Base-by-base conservation (phyloP, 2,797 vertebrate genomes). In the Dicrostonyx torquatus region DNA sequence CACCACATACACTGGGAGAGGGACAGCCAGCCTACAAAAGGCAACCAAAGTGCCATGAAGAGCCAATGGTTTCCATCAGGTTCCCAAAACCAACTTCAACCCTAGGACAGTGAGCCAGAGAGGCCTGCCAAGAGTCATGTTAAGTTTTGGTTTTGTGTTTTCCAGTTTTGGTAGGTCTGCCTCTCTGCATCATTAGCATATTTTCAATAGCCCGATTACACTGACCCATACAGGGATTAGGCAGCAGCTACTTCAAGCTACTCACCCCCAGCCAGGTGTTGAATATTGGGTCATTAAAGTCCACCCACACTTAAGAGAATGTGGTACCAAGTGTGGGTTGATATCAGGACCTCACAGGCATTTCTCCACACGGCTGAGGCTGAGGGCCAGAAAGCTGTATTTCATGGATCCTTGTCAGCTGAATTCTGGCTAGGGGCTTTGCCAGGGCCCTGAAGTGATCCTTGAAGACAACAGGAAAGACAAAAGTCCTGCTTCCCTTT, bases 1-100 rank as follows among this genome's bases (percentile, higher is more conserved):
- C 3, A 34, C 53, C 37, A 62, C 10, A 5, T 0, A 4, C 0
- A 8, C 62, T 5, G 6, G 17, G 17, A 40, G 22, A 62, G 12
- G 43, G 29, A 10, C 6, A 2, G 22, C 24, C 37, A 43, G 31
- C 9, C 43, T 62, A 24, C 22, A 22, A 45, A 1, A n/a, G 2
- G 12, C 9, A 53, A 3, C 48, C 0, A 26, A 31, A 13, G 45
- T 14, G 6, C 11, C 7, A 22, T 7, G 9, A 58, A 64, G 26
- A 34, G 34, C 17, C 15, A 24, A 6, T 64, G 17, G 29, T 3
- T 64, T 55, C 37, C 29, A n/a, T 43, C 55, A 37, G 3, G n/a
- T 15, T 50, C 24, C 62, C 3, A 0, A 3, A 43, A 18, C 0
- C 2, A 13, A 24, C 34, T 68, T 60, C 40, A 12, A 78, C 10